A percentile compares a stretch with the other conserved stretches of the same genome.
These are phyloP conservation scores for Anomalospiza imberbis DNA, from an alignment of 2,797 vertebrate genomes.

Conservation along the genomic window DNA sequence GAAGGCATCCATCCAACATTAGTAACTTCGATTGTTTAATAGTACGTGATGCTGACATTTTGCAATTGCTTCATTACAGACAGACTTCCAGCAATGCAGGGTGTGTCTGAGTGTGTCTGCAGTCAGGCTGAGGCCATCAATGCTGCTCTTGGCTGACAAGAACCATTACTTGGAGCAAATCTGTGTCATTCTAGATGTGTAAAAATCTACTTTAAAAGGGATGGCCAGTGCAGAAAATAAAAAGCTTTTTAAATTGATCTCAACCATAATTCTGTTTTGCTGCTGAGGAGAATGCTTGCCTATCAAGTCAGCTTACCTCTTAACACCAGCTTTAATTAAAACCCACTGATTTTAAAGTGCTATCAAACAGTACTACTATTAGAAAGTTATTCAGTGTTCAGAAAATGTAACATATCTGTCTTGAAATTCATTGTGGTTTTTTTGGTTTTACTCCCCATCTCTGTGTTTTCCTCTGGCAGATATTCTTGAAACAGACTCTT, in stretches of 20 bases:
- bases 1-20: conserved; percentile 24
- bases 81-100: conserved; percentile 8
- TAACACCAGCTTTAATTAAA: not conserved
- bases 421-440: not conserved
- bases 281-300: not conserved
- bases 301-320: not conserved
- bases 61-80: conserved; percentile 10
- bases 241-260: not conserved
- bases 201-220: not conserved
- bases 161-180: not conserved
- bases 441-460: not conserved
- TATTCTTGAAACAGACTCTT: not conserved
- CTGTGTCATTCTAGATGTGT: not conserved
- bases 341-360: not conserved
- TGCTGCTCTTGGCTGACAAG: not conserved
- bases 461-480: not conserved
- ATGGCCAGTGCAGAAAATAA: not conserved
- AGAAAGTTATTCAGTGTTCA: not conserved
- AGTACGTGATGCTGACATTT: not conserved
- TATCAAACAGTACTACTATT: not conserved
- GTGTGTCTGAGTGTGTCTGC: not conserved
- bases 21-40: conserved; percentile 15
- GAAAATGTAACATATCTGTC: not conserved
- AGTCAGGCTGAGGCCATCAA: not conserved
- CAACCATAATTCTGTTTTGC: not conserved